Evolutionary conservation across 2,888 invertebrate species (phyloP), one percentile per base, ranked within the genome.

Genomic region (Campoletis raptor): DNA sequence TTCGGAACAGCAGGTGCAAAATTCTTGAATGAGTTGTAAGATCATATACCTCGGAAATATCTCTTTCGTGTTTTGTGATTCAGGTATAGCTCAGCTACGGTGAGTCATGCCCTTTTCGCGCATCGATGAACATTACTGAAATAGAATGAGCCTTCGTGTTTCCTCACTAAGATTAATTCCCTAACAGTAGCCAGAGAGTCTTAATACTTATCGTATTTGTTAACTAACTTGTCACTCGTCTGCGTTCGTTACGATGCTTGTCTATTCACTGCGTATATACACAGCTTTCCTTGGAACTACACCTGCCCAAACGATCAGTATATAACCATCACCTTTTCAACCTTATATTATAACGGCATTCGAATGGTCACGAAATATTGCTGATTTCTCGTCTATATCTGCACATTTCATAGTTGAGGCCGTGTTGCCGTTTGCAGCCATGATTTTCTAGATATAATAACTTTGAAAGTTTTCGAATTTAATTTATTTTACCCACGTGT

Each of bases 61-160:
- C 12, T 76, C 12, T 52, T 3, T 54, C 30, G 61, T 45, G 18
- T 78, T 78, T 81, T 61, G 73, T 78, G 30, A 45, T 64, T 45
- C 76, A 36, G 42, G 74, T 57, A 40, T 57, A 74, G 21, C 12
- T 24, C 57, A 21, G 74, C 74, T 57, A 40, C 12, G 52, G 36
- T 42, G 73, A 83, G 76, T 83, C 79, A 79, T 37, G 64, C 42
- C 66, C 42, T 85, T 24, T 85, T 82, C 74, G 82, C 79, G 30
- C 64, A 85, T 64, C 79, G 61, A 61, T 72, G 69, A 78, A 52
- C 36, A 74, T 45, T 24, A 85, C 85, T 48, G 66, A 85, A 85
- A 85, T 85, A 85, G 85, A 85, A 67, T 24, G 72, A 76, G 61
- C 83, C 79, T 85, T 80, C 82, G 85, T 83, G 82, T 81, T 78